These are phyloP conservation scores for Carlito syrichta DNA, from an alignment of 2,113 vertebrate species.

Conservation along the genomic window DNA sequence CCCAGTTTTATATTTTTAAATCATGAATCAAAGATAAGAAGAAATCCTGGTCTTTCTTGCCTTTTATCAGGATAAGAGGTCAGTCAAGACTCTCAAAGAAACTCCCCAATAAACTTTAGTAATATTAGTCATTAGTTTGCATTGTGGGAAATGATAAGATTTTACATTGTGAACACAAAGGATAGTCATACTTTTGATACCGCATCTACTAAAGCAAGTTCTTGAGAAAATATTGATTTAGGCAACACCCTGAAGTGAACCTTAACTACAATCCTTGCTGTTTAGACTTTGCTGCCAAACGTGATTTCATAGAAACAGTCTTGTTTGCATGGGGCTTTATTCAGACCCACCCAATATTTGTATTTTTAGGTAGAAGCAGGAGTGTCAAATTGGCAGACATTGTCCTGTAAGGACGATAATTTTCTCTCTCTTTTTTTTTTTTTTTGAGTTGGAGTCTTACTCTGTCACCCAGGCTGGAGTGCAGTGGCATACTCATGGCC, in stretches of 20 bases:
- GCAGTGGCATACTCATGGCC: too few species aligned
- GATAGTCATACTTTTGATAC: neutral
- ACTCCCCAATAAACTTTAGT: neutral
- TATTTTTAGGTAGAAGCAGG: neutral
- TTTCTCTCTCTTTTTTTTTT: too few species aligned
- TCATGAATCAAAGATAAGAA: neutral
- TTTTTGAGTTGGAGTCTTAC: too few species aligned
- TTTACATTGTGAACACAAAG: neutral
- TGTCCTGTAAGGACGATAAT: neutral
- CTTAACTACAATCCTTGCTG: neutral
- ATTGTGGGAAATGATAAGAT: neutral
- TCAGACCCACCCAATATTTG: neutral
- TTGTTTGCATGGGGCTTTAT: neutral
- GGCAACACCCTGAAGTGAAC: neutral
- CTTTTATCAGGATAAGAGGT: neutral
- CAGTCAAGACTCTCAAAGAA: neutral
- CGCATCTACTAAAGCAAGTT: neutral
- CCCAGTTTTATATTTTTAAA: neutral
- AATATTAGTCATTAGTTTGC: neutral
- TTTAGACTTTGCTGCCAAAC: neutral
- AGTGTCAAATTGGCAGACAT: neutral
- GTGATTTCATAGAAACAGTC: neutral
- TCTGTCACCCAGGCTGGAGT: too few species aligned
- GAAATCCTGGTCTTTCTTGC: neutral
- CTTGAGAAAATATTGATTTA: conserved; percentile 1